A percentile compares a stretch with the other conserved stretches of the same genome.
Conservation (phyloP, 1,140 invertebrate genomes). For the Stratiolaelaps scimitus region DNA sequence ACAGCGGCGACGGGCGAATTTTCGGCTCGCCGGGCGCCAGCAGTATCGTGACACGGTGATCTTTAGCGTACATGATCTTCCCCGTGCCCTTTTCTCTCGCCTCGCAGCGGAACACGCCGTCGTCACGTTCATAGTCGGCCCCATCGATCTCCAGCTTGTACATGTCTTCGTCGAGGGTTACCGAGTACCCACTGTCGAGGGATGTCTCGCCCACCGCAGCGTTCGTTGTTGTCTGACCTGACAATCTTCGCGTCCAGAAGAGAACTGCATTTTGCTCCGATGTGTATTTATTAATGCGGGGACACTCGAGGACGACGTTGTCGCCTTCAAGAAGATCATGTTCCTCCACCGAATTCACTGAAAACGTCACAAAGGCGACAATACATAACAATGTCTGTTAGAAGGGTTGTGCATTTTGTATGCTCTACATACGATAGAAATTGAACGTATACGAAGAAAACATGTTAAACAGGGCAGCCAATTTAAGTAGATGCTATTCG, state of each 20-base stretch:
- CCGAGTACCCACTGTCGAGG: constrained; percentile 60
- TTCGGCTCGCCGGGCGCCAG: constrained; percentile 61
- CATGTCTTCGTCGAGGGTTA: constrained; percentile 59
- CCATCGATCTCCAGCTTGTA: constrained; percentile 65
- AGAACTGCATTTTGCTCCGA: not conserved
- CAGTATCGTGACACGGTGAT: constrained; percentile 67
- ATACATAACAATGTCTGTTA: too few species aligned
- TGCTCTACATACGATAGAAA: too few species aligned
- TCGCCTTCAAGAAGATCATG: constrained; percentile 15
- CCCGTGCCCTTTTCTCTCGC: constrained; percentile 70
- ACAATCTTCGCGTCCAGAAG: not conserved
- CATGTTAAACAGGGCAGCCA: too few species aligned
- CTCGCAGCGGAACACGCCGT: constrained; percentile 77
- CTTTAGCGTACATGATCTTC: constrained; percentile 63
- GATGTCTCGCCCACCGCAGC: constrained; percentile 55
- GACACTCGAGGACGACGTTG: constrained; percentile 1
- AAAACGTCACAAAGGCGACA: not conserved
- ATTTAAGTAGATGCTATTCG: too few species aligned
- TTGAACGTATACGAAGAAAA: too few species aligned
- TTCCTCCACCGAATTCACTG: constrained; percentile 6
- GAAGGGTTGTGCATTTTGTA: too few species aligned
- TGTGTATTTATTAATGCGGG: not conserved
- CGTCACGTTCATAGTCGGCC: constrained; percentile 64
- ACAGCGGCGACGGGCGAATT: constrained; percentile 55
- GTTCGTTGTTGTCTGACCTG: constrained; percentile 42